Percentiles rank a stretch among this genome's conserved stretches.
phyloP scores from a whole-genome alignment of 1,140 invertebrate species.

The Temnothorax curvispinosus region DNA sequence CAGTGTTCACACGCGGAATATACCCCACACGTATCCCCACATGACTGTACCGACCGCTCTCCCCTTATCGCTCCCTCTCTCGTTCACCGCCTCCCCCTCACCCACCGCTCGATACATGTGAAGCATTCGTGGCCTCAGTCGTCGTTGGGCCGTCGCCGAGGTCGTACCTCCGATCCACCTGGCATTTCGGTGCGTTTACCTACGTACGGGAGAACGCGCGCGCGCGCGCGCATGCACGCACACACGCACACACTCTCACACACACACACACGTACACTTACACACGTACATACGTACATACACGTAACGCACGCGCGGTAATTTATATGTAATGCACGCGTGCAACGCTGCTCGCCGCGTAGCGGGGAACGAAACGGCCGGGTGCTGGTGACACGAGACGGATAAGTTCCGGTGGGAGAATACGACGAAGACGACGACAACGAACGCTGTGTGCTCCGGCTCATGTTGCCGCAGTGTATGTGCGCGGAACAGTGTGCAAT shows the following conservation, averaged over 20 bases:
- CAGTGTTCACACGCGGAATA: conserved; percentile 35
- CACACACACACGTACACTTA: no score
- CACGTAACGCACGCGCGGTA: not conserved
- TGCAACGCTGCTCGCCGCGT: conserved; percentile 53
- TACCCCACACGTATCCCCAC: conserved; percentile 44
- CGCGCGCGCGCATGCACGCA: not conserved
- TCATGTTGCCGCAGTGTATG: conserved; percentile 42
- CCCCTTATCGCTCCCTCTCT: conserved; percentile 17
- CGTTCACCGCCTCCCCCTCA: not conserved
- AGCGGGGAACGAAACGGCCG: conserved; percentile 27
- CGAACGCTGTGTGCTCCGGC: conserved; percentile 63
- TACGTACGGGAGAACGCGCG: not conserved
- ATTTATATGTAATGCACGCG: conserved; percentile 60
- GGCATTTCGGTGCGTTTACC: not conserved
- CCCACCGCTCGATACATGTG: conserved; percentile 66
- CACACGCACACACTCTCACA: no score
- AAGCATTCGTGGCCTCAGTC: conserved; percentile 80
- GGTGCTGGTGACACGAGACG: conserved; percentile 59
- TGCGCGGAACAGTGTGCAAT: conserved; percentile 68
- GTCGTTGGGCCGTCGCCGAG: conserved; percentile 81
- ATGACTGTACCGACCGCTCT: conserved; percentile 40
- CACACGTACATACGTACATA: not conserved
- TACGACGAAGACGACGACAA: conserved; percentile 39
- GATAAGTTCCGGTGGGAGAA: conserved; percentile 17
- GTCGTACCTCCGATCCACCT: conserved; percentile 46